phyloP scores from a whole-genome alignment of 2,113 vertebrate genomes.

The Stictonetta naevosa region DNA sequence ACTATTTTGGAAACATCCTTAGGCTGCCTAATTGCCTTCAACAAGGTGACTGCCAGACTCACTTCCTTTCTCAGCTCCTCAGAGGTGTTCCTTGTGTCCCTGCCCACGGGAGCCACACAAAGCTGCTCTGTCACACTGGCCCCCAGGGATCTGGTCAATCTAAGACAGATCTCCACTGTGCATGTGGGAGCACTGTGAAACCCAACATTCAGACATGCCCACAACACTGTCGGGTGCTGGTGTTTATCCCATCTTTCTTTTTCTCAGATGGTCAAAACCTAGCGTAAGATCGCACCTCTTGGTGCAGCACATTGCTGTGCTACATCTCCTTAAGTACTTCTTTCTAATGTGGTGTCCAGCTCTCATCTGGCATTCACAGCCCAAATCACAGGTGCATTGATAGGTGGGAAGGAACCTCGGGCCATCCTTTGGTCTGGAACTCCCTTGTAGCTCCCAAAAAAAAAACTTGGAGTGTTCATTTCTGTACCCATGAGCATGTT shows the following conservation, averaged over 20 bases:
- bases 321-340: background rate
- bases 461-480: background rate
- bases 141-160: background rate
- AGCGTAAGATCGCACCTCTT: background rate
- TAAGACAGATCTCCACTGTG: accelerated
- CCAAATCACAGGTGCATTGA: accelerated
- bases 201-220: background rate
- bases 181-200: background rate
- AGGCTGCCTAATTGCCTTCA: background rate
- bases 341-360: background rate
- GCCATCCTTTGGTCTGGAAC: background rate
- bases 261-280: background rate
- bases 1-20: background rate
- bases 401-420: background rate
- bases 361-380: background rate
- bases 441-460: background rate
- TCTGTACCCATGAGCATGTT: background rate
- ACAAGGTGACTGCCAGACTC: background rate
- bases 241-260: background rate
- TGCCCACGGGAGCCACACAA: background rate
- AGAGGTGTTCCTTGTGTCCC: background rate
- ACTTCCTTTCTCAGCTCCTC: accelerated
- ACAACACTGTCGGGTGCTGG: too few relatives aligned
- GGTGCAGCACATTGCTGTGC: accelerated
- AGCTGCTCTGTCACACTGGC: background rate